Conservation (phyloP, 53 echinoderm and acorn worm species). For the Arbacia lixula region DNA sequence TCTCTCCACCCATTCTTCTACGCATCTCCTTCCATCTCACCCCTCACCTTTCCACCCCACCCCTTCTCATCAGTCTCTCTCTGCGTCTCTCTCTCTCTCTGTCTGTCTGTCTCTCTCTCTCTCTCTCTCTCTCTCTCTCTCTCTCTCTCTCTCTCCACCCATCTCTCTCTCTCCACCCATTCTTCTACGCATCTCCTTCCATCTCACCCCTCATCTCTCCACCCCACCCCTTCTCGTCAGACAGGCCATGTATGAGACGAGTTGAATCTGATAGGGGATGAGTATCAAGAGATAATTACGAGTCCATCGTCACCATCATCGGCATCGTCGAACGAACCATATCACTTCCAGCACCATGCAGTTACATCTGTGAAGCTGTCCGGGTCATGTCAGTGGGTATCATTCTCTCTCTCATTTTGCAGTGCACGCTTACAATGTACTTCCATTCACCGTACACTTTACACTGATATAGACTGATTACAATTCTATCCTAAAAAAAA, state of each 20-base stretch:
- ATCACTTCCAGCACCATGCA: no score
- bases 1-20: neutral
- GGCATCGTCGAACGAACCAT: no score
- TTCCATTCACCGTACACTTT: no score
- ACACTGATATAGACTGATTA: no score
- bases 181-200: no score
- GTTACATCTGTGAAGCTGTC: no score
- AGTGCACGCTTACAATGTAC: no score
- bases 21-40: neutral
- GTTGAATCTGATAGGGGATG: conserved; percentile 10
- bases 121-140: neutral
- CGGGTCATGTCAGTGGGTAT: no score
- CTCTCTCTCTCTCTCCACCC: neutral
- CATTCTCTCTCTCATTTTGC: no score
- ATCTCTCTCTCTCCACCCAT: no score
- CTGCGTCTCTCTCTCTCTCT: neutral
- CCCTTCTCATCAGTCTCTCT: neutral
- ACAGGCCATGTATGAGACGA: no score
- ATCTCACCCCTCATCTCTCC: neutral
- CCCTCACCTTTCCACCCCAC: neutral
- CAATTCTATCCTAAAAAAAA: no score
- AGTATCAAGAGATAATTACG: conserved; percentile 4
- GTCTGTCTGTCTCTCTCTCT: neutral
- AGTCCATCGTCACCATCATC: conserved; percentile 14
- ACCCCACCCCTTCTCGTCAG: neutral